phyloP scores from a whole-genome alignment of 30 jellyfish, hydroid and myxozoan species.

The Aurelia sp. region DNA sequence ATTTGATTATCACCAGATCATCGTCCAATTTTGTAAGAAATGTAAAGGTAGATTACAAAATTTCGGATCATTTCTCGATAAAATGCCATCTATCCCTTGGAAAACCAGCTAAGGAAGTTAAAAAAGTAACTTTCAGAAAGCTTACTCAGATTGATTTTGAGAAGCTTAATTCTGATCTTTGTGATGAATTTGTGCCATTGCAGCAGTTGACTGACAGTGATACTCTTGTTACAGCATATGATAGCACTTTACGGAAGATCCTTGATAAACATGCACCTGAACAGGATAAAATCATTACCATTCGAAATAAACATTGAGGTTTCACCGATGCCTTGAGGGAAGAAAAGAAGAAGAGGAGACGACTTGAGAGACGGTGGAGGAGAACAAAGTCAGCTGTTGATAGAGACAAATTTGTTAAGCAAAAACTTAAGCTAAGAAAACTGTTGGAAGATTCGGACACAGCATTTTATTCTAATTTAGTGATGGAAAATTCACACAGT shows the following conservation, averaged over 20 bases:
- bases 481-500: conserved; percentile 4
- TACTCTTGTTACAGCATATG: conserved; percentile 43
- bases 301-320: conserved; percentile 35
- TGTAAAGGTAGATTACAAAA: conserved; percentile 21
- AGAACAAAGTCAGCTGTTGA: conserved; percentile 39
- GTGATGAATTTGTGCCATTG: conserved; percentile 1
- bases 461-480: conserved; percentile 4
- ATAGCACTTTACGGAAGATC: conserved; percentile 28
- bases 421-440: conserved; percentile 21
- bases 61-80: conserved; percentile 56
- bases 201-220: conserved; percentile 9
- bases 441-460: conserved; percentile 26
- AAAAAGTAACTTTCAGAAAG: conserved; percentile 54
- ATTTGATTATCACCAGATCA: conserved; percentile 60
- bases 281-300: conserved; percentile 32
- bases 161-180: conserved; percentile 28
- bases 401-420: conserved; percentile 32
- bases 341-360: conserved; percentile 58
- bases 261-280: conserved; percentile 67
- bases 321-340: conserved; percentile 17
- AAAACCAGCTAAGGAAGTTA: conserved; percentile 24
- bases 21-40: conserved; percentile 20
- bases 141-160: conserved; percentile 53
- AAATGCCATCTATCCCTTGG: conserved; percentile 42
- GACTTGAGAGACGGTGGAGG: conserved; percentile 48